Base-by-base conservation (phyloP, 2,888 invertebrate species). In the Callosobruchus maculatus region DNA sequence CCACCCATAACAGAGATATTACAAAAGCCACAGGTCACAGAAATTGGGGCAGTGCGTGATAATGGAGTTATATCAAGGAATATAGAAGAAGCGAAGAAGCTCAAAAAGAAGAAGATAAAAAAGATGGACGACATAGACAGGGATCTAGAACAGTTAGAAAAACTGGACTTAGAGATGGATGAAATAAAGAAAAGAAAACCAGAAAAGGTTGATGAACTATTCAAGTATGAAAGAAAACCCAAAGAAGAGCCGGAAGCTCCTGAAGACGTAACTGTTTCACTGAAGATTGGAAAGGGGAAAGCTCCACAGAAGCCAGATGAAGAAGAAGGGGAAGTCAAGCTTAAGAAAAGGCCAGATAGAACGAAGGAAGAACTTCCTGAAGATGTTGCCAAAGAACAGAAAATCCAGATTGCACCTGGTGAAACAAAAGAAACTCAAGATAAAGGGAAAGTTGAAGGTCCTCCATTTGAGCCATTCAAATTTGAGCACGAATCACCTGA, bases 231-330 rank as follows among this genome's bases (percentile, higher is more conserved):
- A 77, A 80, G 80, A 76, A 81, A 82, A 77, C 83, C 84, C 7
- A 84, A 81, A 74, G 78, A 81, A 70, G 76, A 79, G 71, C 77
- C 77, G 22, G 79, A 82, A 78, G 80, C 82, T 77, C 74, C 72
- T 81, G 81, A 76, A 79, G 82, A 74, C 76, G 78, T 74, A 76
- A 72, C 78, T 70, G 67, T 89, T 90, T 82, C 87, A 90, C 0
- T 90, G 88, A 71, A 90, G 90, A 85, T 82, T 91, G 30, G 89
- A 91, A 87, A 90, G 83, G 90, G 90, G 1, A 89, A 89, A 79
- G 84, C 87, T 20, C 81, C 80, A 20, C 73, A 77, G 73, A 74
- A 79, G 78, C 85, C 87, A 9, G 80, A n/a, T n/a, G n/a, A 84
- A 74, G 87, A 89, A 20, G 82, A 85, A 72, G 85, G 82, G 21